Conservation (phyloP, 2,113 vertebrate species). For the Heptranchias perlo region DNA sequence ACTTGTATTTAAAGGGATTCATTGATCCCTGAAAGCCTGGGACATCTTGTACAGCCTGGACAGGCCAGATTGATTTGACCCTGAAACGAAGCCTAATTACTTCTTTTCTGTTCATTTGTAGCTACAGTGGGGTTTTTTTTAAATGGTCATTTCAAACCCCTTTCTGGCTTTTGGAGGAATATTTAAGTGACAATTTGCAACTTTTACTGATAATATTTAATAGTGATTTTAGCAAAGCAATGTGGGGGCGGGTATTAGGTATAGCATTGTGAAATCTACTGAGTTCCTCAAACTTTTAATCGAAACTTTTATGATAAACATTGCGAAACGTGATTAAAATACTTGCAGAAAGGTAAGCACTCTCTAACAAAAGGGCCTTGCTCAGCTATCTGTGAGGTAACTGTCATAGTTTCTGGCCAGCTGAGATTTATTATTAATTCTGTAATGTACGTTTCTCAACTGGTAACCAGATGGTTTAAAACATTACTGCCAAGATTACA, state of each 20-base stretch:
- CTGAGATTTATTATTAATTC: not conserved
- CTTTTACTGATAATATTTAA: not conserved
- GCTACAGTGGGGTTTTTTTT: not conserved
- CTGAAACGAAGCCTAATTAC: not conserved
- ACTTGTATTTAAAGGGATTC: not conserved
- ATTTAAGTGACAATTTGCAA: not conserved
- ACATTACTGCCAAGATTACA: not conserved
- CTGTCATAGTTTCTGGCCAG: not conserved
- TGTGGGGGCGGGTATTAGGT: not conserved
- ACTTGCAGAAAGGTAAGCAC: not conserved
- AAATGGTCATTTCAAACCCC: not conserved
- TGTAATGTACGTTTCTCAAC: not conserved
- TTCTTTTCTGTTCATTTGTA: not conserved
- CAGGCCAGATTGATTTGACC: not conserved
- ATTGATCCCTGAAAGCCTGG: not conserved
- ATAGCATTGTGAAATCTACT: not conserved
- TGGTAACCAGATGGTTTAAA: not conserved
- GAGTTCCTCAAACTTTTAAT: not conserved
- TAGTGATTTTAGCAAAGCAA: not conserved
- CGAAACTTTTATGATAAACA: not conserved
- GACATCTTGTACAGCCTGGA: not conserved
- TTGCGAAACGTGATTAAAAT: not conserved
- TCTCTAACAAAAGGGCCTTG: not conserved
- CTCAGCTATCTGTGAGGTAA: not conserved
- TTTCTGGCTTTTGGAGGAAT: not conserved